A percentile compares a stretch with the other conserved stretches of the same genome.
phyloP scores from a whole-genome alignment of 2,797 vertebrate genomes.

The Pangasius mekongensis region DNA sequence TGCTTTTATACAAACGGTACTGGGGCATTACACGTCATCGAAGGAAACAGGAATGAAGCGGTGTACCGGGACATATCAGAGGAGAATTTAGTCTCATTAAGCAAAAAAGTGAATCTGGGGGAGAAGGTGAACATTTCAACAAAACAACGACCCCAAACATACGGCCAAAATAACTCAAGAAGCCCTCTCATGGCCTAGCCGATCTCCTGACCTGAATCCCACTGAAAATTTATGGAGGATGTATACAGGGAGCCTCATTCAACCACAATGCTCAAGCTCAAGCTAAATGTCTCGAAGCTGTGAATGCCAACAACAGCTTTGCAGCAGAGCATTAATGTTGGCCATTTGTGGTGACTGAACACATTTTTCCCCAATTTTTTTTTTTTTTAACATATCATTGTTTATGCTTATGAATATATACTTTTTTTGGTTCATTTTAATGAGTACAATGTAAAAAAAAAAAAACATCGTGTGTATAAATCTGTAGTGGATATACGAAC shows the following conservation, averaged over 20 bases:
- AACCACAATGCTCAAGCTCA: too few species aligned
- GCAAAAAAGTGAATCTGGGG: too few species aligned
- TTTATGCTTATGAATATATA: neutral
- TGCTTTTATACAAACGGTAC: neutral
- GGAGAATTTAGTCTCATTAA: neutral
- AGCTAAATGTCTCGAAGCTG: too few species aligned
- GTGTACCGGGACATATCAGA: neutral
- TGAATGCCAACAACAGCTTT: too few species aligned
- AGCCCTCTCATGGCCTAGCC: too few species aligned
- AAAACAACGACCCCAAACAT: neutral
- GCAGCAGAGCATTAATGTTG: too few species aligned
- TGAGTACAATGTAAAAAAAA: too few species aligned
- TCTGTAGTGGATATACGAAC: neutral
- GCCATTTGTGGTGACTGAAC: too few species aligned
- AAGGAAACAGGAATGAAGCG: neutral
- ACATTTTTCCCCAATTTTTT: too few species aligned
- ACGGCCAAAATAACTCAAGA: neutral
- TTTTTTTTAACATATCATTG: neutral
- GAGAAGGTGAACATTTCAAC: too few species aligned
- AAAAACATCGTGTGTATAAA: neutral
- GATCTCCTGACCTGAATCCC: too few species aligned
- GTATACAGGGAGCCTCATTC: neutral
- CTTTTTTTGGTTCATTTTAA: neutral
- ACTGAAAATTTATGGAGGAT: neutral
- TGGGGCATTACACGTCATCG: neutral